Base-by-base conservation (phyloP, 2,113 vertebrate species). In the Pongo pygmaeus region DNA sequence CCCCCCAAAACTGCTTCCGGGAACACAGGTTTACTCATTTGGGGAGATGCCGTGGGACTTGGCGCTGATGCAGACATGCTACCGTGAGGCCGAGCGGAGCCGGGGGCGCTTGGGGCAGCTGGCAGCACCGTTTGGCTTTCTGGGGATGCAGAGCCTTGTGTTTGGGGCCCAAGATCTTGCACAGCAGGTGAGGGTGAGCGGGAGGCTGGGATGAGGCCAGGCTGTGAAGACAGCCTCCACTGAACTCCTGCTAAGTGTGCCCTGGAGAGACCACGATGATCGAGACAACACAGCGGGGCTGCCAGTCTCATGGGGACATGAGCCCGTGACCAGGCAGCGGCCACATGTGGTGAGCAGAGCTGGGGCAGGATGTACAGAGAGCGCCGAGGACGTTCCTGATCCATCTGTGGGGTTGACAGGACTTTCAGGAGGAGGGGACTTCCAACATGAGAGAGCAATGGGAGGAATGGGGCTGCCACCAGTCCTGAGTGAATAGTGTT, bases 91-190 rank as follows among this genome's bases (percentile, higher is more conserved):
- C 0, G 88, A 97, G 52, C 30, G 27, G 7, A 85, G 70, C 30
- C 50, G 5, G 30, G 50, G 43, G 1, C 46, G 5, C 59, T 95
- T 98, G 80, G 52, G 8, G 25, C 91, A 94, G 84, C 92, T 98
- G 30, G 67, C 43, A 23, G 79, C 74, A 0, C 93, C 70, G 0
- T 98, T 98, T 20, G 96, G 98, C 57, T 98, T 98, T 75, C 43
- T 46, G 0, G 96, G 98, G 6, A 78, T 46, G 0, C 93, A 9
- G 6, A 95, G 93, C 69, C 86, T 98, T 23, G 93, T 98, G 40
- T 98, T 98, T 22, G 81, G 91, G 9, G 96, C 91, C 8, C 98
- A 98, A 93, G 98, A 97, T 77, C 93, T 98, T 0, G 85, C 97
- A 12, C 98, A 98, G 72, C 98, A 98, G 94, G 98, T 98, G 80